Evolutionary conservation across 1,140 invertebrate genomes (phyloP).

Genomic region (Vanessa tameamea): DNA sequence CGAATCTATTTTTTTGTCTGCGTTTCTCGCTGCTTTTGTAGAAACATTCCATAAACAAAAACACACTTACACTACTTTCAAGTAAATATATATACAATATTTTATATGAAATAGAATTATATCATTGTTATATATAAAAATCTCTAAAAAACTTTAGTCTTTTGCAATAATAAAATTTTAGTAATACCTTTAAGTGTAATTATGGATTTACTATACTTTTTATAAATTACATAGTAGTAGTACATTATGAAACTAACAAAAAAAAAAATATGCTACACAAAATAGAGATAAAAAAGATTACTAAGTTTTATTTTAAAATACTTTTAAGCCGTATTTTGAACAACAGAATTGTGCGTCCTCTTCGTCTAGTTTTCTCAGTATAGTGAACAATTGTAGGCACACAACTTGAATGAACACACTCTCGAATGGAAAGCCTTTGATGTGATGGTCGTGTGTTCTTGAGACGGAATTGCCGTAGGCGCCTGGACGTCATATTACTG

Average conservation of each 20-base stretch:
- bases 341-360: not conserved
- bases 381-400: conserved; percentile 1
- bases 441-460: not conserved
- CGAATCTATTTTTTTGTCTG: conserved; percentile 11
- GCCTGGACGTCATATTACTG: not conserved
- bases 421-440: not conserved
- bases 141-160: too few relatives aligned
- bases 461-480: not conserved
- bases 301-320: too few relatives aligned
- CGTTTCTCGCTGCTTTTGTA: conserved; percentile 1
- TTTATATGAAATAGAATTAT: too few relatives aligned
- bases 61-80: not conserved
- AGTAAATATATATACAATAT: too few relatives aligned
- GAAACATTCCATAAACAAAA: not conserved
- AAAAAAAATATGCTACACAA: too few relatives aligned
- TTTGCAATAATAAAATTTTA: too few relatives aligned
- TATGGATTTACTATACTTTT: too few relatives aligned
- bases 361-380: not conserved
- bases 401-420: conserved; percentile 1
- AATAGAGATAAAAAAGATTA: too few relatives aligned
- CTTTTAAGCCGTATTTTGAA: not conserved
- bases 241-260: too few relatives aligned
- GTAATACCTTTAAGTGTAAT: too few relatives aligned
- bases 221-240: too few relatives aligned
- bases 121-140: too few relatives aligned